phyloP scores from a whole-genome alignment of 1,140 invertebrate genomes.

The Psix sp. region DNA sequence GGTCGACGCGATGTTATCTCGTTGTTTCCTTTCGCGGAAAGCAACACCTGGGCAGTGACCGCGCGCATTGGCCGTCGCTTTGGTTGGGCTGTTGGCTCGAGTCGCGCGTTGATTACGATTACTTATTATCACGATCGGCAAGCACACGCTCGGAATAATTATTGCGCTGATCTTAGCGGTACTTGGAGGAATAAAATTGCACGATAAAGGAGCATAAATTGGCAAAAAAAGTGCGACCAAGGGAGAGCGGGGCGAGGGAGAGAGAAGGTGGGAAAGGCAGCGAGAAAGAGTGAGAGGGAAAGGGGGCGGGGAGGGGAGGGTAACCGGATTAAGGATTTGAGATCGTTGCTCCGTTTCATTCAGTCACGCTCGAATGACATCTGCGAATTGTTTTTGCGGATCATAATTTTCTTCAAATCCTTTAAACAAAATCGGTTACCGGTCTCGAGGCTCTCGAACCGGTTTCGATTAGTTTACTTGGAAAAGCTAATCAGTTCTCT shows the following conservation, averaged over 20 bases:
- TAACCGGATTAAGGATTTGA: slow-evolving; percentile 37
- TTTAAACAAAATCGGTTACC: slow-evolving; percentile 40
- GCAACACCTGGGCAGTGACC: slow-evolving; percentile 48
- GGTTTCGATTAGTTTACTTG: slow-evolving; percentile 46
- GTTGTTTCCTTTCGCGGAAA: slow-evolving; percentile 54
- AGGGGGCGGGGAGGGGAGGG: neutral
- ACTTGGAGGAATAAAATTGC: slow-evolving; percentile 7
- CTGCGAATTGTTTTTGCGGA: slow-evolving; percentile 49
- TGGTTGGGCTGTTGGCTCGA: slow-evolving; percentile 20
- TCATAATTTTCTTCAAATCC: slow-evolving; percentile 47
- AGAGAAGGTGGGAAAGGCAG: neutral
- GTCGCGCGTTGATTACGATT: slow-evolving; percentile 44
- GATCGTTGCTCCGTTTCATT: slow-evolving; percentile 51
- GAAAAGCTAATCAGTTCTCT: slow-evolving; percentile 40
- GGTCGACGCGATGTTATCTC: slow-evolving; percentile 60
- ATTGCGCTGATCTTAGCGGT: slow-evolving; percentile 37
- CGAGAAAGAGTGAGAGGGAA: too few species aligned
- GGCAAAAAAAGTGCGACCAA: neutral
- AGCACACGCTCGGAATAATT: slow-evolving; percentile 31
- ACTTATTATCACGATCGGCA: slow-evolving; percentile 43
- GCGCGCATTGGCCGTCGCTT: slow-evolving; percentile 29
- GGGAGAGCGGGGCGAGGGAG: neutral
- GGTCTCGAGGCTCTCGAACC: slow-evolving; percentile 45
- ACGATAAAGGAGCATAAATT: neutral
- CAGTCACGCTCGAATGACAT: slow-evolving; percentile 49